Base-by-base conservation (phyloP, 2,797 vertebrate species). In the Alauda arvensis region DNA sequence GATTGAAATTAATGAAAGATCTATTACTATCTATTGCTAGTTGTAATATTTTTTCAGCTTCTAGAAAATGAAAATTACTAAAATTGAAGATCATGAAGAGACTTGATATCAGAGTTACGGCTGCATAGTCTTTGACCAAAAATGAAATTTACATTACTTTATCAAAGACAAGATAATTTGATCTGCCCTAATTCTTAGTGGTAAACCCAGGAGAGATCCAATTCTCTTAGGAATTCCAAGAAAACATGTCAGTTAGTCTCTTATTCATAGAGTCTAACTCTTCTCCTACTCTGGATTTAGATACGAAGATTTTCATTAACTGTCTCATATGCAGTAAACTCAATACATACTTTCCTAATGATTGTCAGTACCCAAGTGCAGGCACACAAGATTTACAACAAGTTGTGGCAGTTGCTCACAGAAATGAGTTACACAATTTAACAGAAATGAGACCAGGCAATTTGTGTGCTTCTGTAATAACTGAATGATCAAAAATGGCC, bases 401-500 rank as follows among this genome's bases (percentile, higher is more conserved):
- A 60, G 8, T 23, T 91, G 63, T 68, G 25, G 49, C 60, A 78
- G 20, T 57, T 61, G 23, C 63, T 94, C 57, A 55, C 18, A 46
- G 49, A 90, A 83, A 76, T 0, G 1, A 76, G 34, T 67, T 78
- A 29, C 57, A 61, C 34, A 90, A 55, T 49, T 76, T 76, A 60
- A 39, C 18, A 85, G 77, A 87, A 83, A 69, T 43, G 18, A 86
- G 40, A 76, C 82, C 43, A 70, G 34, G 77, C 70, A 76, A 72
- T 83, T 76, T 74, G 19, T 72, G 42, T 55, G 45, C 40, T 76
- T 87, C 46, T 74, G 46, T 90, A 93, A 87, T 55, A 91, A 76
- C 29, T 25, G 81, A 90, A 90, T 85, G 40, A 91, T 94, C 77
- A 81, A 87, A 92, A 92, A 76, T 68, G 40, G 16, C 45, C 66